Base-by-base conservation (phyloP, 2,888 invertebrate genomes). In the Dermolepida albohirtum region DNA sequence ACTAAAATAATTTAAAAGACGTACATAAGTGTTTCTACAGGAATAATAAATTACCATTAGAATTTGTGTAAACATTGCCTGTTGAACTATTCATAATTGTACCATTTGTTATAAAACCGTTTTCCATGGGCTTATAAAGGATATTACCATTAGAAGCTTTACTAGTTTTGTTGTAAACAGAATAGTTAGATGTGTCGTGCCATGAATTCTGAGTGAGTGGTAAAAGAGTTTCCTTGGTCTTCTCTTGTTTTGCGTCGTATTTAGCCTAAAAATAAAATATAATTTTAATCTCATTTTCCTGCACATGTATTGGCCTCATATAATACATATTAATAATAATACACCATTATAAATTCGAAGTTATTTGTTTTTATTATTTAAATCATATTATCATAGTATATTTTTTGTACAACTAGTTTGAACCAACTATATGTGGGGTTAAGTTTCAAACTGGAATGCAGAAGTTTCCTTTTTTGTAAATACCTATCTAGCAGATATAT, bases 201-300 rank as follows among this genome's bases (percentile, higher is more conserved):
- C 84, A 83, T 72, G 78, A 80, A 51, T 83, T 81, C 66, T 81
- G 77, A 47, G 81, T 81, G 66, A 84, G 84, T 2, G 90, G 91
- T 70, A 92, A 81, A 27, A 87, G 72, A 39, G 86, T 81, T 74
- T 85, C 83, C 72, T 85, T 84, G 57, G 85, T 85, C 57, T 86
- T 84, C 5, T 81, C 82, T 66, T 83, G 79, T 74, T 86, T 86
- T 44, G 91, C 88, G 76, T 92, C 89, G 75, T 90, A 91, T 80
- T 92, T 92, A 1, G 92, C 92, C 89, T 89, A 77, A 69, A 81
- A 82, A 74, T 71, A 57, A 34, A 7, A 22, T 1, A 22, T 22
- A 22, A 22, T 22, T 1, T 22, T 22, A 22, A 22, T 22, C 1
- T 22, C 22, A 4, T 22, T 22, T 22, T 22, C 22, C 22, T 22